Evolutionary conservation across 2,113 vertebrate genomes (phyloP).

Genomic region (Tetrao urogallus): DNA sequence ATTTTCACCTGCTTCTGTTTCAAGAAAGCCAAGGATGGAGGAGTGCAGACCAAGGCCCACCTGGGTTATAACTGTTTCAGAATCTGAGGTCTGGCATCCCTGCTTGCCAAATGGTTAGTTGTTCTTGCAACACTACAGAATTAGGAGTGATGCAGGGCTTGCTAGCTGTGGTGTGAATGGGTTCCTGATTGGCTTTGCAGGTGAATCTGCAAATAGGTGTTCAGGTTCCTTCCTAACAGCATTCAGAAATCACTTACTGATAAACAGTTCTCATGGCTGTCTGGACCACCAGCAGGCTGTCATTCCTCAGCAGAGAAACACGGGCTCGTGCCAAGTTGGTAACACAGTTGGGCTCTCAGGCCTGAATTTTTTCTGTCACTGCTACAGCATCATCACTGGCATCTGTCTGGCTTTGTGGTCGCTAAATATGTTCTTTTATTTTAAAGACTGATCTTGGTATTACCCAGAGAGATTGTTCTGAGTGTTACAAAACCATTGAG

Average conservation of each 20-base stretch:
- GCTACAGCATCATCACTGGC: not conserved
- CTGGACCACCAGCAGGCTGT: not conserved
- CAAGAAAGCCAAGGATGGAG: not conserved
- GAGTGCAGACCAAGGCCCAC: not conserved
- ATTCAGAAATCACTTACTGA: not conserved
- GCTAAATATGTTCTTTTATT: conserved; percentile 22
- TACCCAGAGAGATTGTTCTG: conserved; percentile 34
- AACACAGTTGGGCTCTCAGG: not conserved
- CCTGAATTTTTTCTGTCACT: not conserved
- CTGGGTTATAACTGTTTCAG: not conserved
- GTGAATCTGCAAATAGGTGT: not conserved
- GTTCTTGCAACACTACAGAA: not conserved
- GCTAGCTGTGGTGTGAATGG: not conserved
- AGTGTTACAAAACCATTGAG: conserved; percentile 63
- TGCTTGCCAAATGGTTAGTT: accelerated
- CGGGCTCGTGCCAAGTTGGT: not conserved
- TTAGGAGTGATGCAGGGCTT: not conserved
- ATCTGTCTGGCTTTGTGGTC: conserved; percentile 51
- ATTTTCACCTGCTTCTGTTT: not conserved
- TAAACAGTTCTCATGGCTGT: accelerated
- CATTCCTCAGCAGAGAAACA: not conserved
- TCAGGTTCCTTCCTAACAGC: not conserved
- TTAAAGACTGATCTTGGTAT: conserved; percentile 20
- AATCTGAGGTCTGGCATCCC: not conserved
- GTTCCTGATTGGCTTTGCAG: not conserved